Base-by-base conservation (phyloP, 2,797 vertebrate species). In the Sebastiscus albofasciatus region DNA sequence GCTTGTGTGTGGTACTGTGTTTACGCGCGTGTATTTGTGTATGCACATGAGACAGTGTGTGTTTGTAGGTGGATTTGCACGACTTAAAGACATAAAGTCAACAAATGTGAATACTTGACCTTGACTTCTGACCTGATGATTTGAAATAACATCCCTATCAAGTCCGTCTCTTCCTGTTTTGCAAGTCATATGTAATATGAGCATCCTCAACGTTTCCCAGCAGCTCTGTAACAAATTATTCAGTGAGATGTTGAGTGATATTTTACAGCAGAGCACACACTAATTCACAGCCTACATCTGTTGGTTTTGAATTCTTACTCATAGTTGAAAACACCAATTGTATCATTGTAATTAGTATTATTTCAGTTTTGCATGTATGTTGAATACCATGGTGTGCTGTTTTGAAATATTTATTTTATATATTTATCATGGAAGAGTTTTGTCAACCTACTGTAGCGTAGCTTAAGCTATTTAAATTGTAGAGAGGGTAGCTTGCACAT, bases 141-240 rank as follows among this genome's bases (percentile, higher is more conserved):
- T 58, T 62, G 39, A 68, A 82, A 80, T 74, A 78, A 68, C 62
- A 54, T 52, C 46, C 16, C 49, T 20, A 39, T 77, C 34, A 49
- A 67, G 39, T 54, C 14, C 0, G 14, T 16, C 22, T n/a, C 72
- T 77, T 86, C 74, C 75, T 77, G 65, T 79, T 79, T 74, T 59
- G 49, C 59, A 72, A 64, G 29, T 67, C 59, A 70, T 74, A 52
- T 74, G 67, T 72, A 66, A 83, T n/a, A 24, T 31, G 67, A 85
- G 59, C 13, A 52, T 73, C 55, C 64, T 66, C 9, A 66, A 29
- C 7, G 7, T 75, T 59, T 75, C 54, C 61, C 58, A 16, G 78
- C 72, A 70, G 31, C 55, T 29, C 69, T 39, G 31, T 39, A 74
- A 77, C 39, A 83, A 79, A 77, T 81, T 65, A 87, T 79, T 80